Conservation (phyloP, 1,140 invertebrate genomes). For the Brachystomella parvula region DNA sequence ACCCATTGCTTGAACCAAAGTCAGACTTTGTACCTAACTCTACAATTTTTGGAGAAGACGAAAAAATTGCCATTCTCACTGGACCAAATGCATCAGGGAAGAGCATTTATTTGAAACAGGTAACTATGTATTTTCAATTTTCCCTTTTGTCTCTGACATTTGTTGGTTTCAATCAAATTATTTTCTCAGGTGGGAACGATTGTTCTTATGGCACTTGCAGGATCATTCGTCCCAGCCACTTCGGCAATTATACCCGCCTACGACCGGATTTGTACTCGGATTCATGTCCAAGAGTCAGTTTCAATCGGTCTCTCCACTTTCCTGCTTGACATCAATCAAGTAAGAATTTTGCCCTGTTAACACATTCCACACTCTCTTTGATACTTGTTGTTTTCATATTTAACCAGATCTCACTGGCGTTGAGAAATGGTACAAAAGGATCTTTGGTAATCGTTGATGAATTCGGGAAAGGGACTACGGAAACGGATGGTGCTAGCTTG, state of each 20-base stretch:
- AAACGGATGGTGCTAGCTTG: conserved; percentile 63
- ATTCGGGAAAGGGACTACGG: conserved; percentile 80
- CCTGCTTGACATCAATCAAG: conserved; percentile 73
- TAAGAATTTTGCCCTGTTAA: conserved; percentile 41
- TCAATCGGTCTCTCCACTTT: conserved; percentile 73
- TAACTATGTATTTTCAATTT: conserved; percentile 38
- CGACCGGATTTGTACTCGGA: conserved; percentile 64
- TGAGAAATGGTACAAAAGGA: conserved; percentile 54
- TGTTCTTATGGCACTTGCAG: conserved; percentile 76
- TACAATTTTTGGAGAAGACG: conserved; percentile 49
- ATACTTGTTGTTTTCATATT: neutral
- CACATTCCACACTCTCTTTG: neutral
- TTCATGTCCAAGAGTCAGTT: conserved; percentile 66
- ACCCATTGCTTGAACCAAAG: conserved; percentile 66
- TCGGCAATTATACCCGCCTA: conserved; percentile 55
- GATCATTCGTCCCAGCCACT: conserved; percentile 77
- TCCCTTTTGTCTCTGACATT: neutral
- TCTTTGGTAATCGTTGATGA: conserved; percentile 81
- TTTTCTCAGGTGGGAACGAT: conserved; percentile 57
- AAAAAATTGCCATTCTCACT: conserved; percentile 65
- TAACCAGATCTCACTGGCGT: conserved; percentile 58
- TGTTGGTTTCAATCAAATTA: neutral
- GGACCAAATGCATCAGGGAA: conserved; percentile 89
- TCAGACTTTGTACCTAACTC: conserved; percentile 63
- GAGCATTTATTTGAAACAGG: conserved; percentile 81